phyloP scores from a whole-genome alignment of 2,888 invertebrate genomes.

The Platycheirus rosarum region DNA sequence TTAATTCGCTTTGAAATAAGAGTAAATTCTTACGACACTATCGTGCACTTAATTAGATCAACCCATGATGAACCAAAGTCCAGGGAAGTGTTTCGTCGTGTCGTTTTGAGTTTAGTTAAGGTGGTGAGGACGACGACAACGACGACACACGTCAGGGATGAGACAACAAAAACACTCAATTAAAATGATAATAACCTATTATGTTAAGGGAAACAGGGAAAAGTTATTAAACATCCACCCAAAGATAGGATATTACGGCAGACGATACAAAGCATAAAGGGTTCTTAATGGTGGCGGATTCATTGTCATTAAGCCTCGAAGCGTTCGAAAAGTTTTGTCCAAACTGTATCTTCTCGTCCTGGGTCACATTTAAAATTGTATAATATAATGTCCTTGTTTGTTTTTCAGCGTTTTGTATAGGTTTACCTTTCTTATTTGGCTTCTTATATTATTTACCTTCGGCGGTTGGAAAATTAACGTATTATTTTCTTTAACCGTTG shows the following conservation, averaged over 20 bases:
- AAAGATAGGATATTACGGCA: constrained; percentile 29
- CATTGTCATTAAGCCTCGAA: constrained; percentile 39
- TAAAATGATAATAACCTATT: constrained; percentile 67
- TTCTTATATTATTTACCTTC: too few relatives aligned
- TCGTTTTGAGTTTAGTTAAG: background rate
- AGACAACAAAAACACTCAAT: constrained; percentile 63
- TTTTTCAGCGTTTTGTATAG: constrained; percentile 1
- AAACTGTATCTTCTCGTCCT: constrained; percentile 4
- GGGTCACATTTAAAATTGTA: constrained; percentile 20
- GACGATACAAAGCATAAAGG: constrained; percentile 43
- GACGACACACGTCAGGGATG: background rate
- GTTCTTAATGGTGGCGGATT: constrained; percentile 26
- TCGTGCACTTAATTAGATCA: too few relatives aligned
- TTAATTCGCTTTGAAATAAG: too few relatives aligned
- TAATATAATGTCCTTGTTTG: constrained; percentile 18
- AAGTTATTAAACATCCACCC: constrained; percentile 55
- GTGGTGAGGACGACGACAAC: background rate
- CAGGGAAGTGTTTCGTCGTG: background rate
- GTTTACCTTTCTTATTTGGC: too few relatives aligned
- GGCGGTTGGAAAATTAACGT: too few relatives aligned
- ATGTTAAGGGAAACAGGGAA: constrained; percentile 41
- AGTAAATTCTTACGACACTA: too few relatives aligned
- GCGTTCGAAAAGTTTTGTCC: constrained; percentile 37
- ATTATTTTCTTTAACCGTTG: too few relatives aligned
- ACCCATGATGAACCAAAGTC: background rate